Evolutionary conservation across 2,888 invertebrate species (phyloP).

Genomic region (Archaeoteleia sp.): DNA sequence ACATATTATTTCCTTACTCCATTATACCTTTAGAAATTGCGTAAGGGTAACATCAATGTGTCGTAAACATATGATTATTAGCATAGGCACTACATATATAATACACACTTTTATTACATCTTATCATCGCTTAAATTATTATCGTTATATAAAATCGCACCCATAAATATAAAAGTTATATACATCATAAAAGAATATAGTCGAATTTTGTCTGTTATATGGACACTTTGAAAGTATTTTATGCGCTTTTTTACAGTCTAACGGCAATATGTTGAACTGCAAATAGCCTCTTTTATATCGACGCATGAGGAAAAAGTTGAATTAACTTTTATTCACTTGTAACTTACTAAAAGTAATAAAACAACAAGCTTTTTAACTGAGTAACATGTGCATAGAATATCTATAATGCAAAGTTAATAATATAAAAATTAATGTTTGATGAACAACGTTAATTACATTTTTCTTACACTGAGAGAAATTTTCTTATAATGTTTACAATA

Average conservation of each 20-base stretch:
- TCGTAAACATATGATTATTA: no score
- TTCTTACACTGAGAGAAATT: no score
- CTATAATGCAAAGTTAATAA: no score
- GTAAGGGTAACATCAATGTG: no score
- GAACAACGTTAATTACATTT: no score
- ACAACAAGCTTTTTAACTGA: not conserved
- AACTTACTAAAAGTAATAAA: conserved; percentile 25
- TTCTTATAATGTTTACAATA: no score
- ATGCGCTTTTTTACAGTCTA: conserved; percentile 15
- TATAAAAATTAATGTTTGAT: no score
- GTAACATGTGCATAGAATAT: no score
- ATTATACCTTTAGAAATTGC: no score
- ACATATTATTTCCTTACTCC: no score
- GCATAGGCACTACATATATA: not conserved
- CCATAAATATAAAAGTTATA: conserved; percentile 19
- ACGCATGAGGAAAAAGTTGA: conserved; percentile 14
- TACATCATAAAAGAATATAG: conserved; percentile 15
- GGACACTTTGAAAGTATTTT: conserved; percentile 17
- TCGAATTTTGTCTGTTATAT: conserved; percentile 5
- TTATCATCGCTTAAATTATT: conserved; percentile 6
- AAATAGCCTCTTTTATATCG: conserved; percentile 19
- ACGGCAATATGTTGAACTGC: conserved; percentile 20
- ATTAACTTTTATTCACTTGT: conserved; percentile 30
- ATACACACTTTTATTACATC: conserved; percentile 9
- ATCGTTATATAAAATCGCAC: conserved; percentile 6